A percentile compares a stretch with the other conserved stretches of the same genome.
phyloP scores from a whole-genome alignment of 2,888 invertebrate species.

The Drosophila nr. perissopoda region DNA sequence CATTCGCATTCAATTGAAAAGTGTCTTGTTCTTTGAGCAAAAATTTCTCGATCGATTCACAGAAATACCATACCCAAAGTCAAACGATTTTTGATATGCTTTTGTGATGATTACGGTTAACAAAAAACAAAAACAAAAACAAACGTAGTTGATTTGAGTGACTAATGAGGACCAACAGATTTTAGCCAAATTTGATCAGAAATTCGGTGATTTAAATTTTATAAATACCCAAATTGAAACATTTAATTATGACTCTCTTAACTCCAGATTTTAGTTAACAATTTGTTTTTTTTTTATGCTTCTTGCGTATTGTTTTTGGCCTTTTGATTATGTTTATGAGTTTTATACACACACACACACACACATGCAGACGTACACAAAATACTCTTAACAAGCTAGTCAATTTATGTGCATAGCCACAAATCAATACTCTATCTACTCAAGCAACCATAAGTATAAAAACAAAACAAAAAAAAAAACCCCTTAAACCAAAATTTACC shows the following conservation, averaged over 20 bases:
- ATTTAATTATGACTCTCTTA: conserved; percentile 14
- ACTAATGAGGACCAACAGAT: conserved; percentile 76
- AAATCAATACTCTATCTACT: conserved; percentile 47
- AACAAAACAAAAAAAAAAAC: neutral
- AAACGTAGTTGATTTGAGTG: conserved; percentile 54
- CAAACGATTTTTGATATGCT: conserved; percentile 44
- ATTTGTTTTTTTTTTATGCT: conserved; percentile 62
- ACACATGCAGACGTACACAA: conserved; percentile 19
- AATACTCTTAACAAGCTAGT: conserved; percentile 63
- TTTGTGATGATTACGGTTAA: conserved; percentile 30
- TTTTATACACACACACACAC: conserved; percentile 17
- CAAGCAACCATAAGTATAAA: conserved; percentile 58
- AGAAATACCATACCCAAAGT: conserved; percentile 6
- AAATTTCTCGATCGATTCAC: conserved; percentile 25
- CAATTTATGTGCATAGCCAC: conserved; percentile 71
- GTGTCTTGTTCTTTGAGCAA: conserved; percentile 55
- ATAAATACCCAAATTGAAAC: conserved; percentile 10
- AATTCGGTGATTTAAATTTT: conserved; percentile 53
- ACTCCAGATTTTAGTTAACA: conserved; percentile 29
- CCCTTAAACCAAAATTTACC: conserved; percentile 18
- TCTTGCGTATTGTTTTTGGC: conserved; percentile 59
- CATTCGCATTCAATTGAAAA: conserved; percentile 37
- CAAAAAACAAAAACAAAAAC: conserved; percentile 29
- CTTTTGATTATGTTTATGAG: conserved; percentile 30
- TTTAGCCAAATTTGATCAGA: conserved; percentile 51